Conservation (phyloP, 2,888 invertebrate species). For the Nephrocerus scutellatus region DNA sequence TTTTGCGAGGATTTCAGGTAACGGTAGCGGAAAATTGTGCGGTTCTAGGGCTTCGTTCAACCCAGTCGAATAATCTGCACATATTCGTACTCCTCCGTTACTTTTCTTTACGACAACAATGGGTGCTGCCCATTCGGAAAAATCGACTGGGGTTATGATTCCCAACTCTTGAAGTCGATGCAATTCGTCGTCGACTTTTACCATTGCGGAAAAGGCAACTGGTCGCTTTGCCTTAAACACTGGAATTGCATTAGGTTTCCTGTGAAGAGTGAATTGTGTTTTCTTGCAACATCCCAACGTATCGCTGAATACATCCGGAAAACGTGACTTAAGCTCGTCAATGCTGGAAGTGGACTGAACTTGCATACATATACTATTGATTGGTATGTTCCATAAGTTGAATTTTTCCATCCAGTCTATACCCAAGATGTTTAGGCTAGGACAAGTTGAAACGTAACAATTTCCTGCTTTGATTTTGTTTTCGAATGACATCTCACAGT, state of each 20-base stretch:
- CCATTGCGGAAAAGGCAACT: slow-evolving; percentile 20
- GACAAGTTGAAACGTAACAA: too few relatives aligned
- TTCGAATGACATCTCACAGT: too few relatives aligned
- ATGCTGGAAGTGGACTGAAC: too few relatives aligned
- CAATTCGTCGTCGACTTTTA: slow-evolving; percentile 17
- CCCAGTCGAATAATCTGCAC: slow-evolving; percentile 24
- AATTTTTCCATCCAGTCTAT: too few relatives aligned
- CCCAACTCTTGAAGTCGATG: slow-evolving; percentile 15
- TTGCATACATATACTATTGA: too few relatives aligned
- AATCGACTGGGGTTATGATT: slow-evolving; percentile 22
- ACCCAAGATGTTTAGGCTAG: too few relatives aligned
- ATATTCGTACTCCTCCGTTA: slow-evolving; percentile 21
- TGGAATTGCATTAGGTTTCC: too few relatives aligned
- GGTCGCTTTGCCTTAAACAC: slow-evolving; percentile 21
- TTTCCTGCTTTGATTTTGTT: too few relatives aligned
- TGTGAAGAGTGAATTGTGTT: too few relatives aligned
- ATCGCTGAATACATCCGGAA: too few relatives aligned
- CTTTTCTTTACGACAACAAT: slow-evolving; percentile 19
- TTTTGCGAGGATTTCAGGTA: slow-evolving; percentile 21
- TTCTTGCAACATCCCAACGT: slow-evolving; percentile 18
- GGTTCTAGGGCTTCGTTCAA: slow-evolving; percentile 20
- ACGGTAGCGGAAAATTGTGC: slow-evolving; percentile 21
- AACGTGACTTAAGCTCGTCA: too few relatives aligned
- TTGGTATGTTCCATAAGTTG: too few relatives aligned
- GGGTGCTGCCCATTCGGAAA: slow-evolving; percentile 24